Percentiles rank a stretch among this genome's conserved stretches.
Conservation (phyloP, 2,797 vertebrate genomes). For the Esox masquinongy region DNA sequence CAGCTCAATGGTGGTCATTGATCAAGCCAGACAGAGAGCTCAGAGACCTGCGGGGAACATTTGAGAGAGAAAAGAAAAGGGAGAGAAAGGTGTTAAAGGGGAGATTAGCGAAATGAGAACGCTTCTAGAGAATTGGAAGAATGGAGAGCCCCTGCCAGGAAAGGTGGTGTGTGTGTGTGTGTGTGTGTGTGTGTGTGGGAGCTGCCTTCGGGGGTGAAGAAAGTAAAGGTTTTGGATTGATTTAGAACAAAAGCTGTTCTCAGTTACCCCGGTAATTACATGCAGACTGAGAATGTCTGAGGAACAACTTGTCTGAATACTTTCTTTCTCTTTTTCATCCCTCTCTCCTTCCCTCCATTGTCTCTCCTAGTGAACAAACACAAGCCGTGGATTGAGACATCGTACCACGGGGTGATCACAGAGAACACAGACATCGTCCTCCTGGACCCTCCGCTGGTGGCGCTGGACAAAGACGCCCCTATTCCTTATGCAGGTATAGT, state of each 20-base stretch:
- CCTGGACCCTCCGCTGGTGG: conserved; percentile 93
- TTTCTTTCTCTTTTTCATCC: conserved; percentile 1
- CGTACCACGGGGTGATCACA: conserved; percentile 93
- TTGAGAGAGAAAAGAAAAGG: conserved; percentile 36
- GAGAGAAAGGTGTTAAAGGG: conserved; percentile 10
- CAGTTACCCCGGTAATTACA: neutral
- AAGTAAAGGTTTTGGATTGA: conserved; percentile 5
- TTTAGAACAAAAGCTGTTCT: conserved; percentile 7
- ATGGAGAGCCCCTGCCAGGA: conserved; percentile 23
- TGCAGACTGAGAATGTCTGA: neutral
- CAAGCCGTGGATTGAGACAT: conserved; percentile 98
- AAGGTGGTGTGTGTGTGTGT: conserved; percentile 1
- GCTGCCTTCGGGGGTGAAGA: neutral
- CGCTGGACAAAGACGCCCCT: conserved; percentile 95
- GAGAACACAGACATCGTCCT: conserved; percentile 94
- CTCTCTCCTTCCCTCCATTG: conserved; percentile 14
- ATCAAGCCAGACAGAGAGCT: conserved; percentile 49
- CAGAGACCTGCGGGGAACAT: conserved; percentile 45
- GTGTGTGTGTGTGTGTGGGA: neutral
- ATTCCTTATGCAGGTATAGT: conserved; percentile 91
- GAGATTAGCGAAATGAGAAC: conserved; percentile 41
- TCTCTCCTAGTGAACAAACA: conserved; percentile 89
- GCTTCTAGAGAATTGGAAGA: conserved; percentile 24
- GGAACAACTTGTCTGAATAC: neutral
- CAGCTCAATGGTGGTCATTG: conserved; percentile 48